A percentile compares a stretch with the other conserved stretches of the same genome.
These are phyloP conservation scores for Cloeon dipterum DNA, from an alignment of 2,888 invertebrate genomes.

Conservation along the genomic window DNA sequence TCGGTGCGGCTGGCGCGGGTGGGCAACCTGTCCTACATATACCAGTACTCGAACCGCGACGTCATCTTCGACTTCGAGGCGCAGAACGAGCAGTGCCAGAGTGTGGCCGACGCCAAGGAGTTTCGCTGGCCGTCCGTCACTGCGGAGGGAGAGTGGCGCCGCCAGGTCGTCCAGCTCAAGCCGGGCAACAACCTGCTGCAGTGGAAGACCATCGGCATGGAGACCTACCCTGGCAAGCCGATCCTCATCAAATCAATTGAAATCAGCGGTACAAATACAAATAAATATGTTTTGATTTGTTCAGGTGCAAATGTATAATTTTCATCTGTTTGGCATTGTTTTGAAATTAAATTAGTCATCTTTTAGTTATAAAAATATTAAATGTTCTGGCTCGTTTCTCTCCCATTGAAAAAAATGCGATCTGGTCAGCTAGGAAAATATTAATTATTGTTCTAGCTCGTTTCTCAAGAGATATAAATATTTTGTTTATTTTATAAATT, in stretches of 20 bases:
- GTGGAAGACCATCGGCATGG: slow-evolving; percentile 25
- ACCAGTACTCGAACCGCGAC: slow-evolving; percentile 22
- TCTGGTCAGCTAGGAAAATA: too few species aligned
- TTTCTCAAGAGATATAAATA: too few species aligned
- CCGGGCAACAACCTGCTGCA: slow-evolving; percentile 25
- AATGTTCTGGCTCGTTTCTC: background rate
- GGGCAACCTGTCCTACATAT: slow-evolving; percentile 24
- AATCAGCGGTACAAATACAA: slow-evolving; percentile 14
- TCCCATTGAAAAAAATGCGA: too few species aligned
- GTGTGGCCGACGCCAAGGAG: slow-evolving; percentile 17
- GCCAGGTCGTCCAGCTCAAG: slow-evolving; percentile 18
- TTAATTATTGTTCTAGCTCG: too few species aligned
- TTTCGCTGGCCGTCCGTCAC: slow-evolving; percentile 21
- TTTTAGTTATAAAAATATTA: background rate
- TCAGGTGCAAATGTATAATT: background rate
- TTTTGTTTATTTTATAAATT: too few species aligned
- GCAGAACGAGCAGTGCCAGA: slow-evolving; percentile 25
- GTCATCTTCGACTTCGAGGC: slow-evolving; percentile 24
- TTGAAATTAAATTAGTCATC: too few species aligned
- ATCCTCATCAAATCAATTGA: slow-evolving; percentile 20
- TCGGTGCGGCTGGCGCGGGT: slow-evolving; percentile 25
- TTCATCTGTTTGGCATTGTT: too few species aligned
- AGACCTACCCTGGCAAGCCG: slow-evolving; percentile 16
- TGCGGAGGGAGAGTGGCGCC: slow-evolving; percentile 21
- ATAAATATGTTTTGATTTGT: background rate